Conservation (phyloP, 2,888 invertebrate species). For the Oscheius onirici region DNA sequence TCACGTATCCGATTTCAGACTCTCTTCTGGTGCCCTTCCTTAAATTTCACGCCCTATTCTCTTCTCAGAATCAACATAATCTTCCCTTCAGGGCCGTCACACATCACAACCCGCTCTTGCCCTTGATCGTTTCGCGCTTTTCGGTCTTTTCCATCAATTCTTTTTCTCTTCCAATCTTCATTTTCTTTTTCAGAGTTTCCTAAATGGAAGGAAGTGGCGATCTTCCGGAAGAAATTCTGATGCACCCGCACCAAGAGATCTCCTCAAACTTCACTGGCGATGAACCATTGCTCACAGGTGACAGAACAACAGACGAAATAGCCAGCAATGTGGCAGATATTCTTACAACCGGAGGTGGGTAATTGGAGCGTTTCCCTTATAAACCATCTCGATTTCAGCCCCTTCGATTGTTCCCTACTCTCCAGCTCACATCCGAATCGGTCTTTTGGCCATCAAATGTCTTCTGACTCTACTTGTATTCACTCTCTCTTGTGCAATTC, state of each 20-base stretch:
- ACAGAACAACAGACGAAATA: neutral
- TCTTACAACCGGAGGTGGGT: constrained; percentile 2
- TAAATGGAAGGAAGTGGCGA: constrained; percentile 19
- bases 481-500: constrained; percentile 40
- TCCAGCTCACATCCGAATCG: constrained; percentile 44
- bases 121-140: constrained; percentile 24
- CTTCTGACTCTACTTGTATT: constrained; percentile 42
- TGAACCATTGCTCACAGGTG: constrained; percentile 7
- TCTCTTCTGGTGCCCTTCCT: neutral
- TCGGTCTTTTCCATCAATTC: neutral
- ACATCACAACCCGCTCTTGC: constrained; percentile 15
- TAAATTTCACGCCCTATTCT: neutral
- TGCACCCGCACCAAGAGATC: neutral
- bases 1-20: neutral
- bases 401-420: constrained; percentile 28
- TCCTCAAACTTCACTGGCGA: neutral
- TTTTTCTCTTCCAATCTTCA: neutral
- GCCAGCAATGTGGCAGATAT: neutral
- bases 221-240: neutral
- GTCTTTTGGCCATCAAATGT: constrained; percentile 42
- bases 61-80: neutral
- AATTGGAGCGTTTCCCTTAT: neutral
- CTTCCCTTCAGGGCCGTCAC: neutral
- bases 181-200: neutral
- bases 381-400: constrained; percentile 4